These are phyloP conservation scores for Wiebesia pumilae DNA, from an alignment of 1,140 invertebrate species.

Conservation along the genomic window DNA sequence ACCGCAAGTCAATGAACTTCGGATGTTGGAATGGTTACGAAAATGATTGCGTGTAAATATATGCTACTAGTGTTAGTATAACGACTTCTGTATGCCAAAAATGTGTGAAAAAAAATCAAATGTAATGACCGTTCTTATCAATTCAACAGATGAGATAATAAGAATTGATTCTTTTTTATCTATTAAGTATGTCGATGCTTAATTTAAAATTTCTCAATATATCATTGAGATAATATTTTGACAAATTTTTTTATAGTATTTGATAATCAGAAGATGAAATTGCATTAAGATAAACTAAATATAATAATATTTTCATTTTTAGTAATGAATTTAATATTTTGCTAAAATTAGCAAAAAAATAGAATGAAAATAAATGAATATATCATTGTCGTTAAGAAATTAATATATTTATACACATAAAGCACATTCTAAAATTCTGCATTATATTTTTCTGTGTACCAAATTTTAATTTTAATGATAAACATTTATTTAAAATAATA, in stretches of 20 bases:
- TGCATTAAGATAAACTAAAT: background rate
- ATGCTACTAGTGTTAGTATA: background rate
- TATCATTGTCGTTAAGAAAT: no score
- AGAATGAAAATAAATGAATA: no score
- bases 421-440: no score
- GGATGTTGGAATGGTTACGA: background rate
- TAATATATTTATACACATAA: no score
- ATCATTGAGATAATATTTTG: background rate
- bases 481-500: no score
- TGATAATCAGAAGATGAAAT: background rate
- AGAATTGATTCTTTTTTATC: background rate
- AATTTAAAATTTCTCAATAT: background rate
- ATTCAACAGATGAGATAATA: background rate
- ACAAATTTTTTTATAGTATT: no score
- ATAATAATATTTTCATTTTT: background rate
- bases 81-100: background rate
- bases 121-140: background rate
- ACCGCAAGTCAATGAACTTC: background rate
- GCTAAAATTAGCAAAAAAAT: no score
- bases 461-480: no score
- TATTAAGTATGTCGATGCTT: background rate
- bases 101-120: background rate
- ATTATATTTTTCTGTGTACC: no score
- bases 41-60: background rate
- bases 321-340: no score